A percentile compares a stretch with the other conserved stretches of the same genome.
Conservation (phyloP, 2,797 vertebrate genomes). For the Micromesistius poutassou region DNA sequence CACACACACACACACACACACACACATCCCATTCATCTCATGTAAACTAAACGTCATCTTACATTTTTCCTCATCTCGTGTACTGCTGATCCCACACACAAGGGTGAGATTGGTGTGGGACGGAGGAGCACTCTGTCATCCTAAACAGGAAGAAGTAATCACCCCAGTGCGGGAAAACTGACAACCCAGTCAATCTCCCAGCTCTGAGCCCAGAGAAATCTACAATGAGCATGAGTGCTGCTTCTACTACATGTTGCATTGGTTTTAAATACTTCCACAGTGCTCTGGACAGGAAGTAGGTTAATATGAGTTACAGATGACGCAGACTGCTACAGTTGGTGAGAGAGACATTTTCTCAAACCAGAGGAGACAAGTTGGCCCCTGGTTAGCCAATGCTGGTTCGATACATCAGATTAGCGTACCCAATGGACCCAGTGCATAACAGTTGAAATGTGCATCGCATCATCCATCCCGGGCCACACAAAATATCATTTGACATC, state of each 20-base stretch:
- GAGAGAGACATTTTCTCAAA: background rate
- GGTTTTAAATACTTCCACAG: background rate
- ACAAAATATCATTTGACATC: background rate
- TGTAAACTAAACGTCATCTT: background rate
- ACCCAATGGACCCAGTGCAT: background rate
- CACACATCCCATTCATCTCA: background rate
- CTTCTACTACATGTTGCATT: background rate
- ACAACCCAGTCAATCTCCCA: background rate
- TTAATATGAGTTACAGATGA: background rate
- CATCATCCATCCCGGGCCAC: background rate
- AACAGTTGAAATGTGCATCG: background rate
- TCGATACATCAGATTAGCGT: background rate
- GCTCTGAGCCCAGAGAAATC: background rate
- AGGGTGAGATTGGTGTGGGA: conserved; percentile 1
- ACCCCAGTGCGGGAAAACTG: background rate
- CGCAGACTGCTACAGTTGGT: background rate
- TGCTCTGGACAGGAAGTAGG: background rate
- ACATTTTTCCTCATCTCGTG: background rate
- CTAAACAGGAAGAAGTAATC: background rate
- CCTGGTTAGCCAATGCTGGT: background rate
- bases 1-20: too few relatives aligned
- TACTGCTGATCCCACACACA: background rate
- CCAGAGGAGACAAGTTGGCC: too few relatives aligned
- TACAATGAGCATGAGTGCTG: background rate
- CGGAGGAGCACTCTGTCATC: background rate